Base-by-base conservation (phyloP, 30 jellyfish, hydroid and myxozoan species). In the Aurelia sp. region DNA sequence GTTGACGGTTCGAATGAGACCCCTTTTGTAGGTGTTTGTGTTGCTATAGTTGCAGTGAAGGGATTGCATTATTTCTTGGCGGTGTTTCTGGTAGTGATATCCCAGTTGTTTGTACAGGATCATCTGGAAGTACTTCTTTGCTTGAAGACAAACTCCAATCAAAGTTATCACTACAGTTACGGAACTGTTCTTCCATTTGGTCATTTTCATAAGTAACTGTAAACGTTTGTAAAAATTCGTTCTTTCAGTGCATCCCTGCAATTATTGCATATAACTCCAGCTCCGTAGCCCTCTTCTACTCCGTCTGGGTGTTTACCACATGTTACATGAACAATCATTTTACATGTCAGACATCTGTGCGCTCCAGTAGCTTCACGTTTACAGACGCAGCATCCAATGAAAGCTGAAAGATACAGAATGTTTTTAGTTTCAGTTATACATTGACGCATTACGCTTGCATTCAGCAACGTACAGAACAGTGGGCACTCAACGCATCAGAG, bases 41-140 rank as follows among this genome's bases (percentile, higher is more conserved):
- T 69, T 69, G 80, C 80, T 69, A 47, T 47, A 7, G 80, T 69
- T 16, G 51, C 80, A 35, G 80, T 69, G 80, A 69, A 69, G 19
- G 80, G 80, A 7, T 20, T 47, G 40, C 40, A 65, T 41, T 65
- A 4, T 3, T 65, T 40, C 80, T 69, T 69, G 80, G 80, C 51
- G 76, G 76, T 40, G 80, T 69, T 30, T 69, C 59, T 69, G 6
- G 80, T 57, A 37, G 61, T 47, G 51, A 6, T 47, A 23, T 65
- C 76, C 51, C 40, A 69, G 23, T 40, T 69, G 80, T 23, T 40
- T 69, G 80, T 57, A 69, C 30, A 4, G 80, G 10, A 57, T 57
- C 62, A 69, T 40, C 62, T 69, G 44, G 80, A 47, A 19, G 80
- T 69, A 37, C 62, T 22, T 40, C 80, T 69, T 23, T 30, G 80